Percentiles rank a stretch among this genome's conserved stretches.
phyloP scores from a whole-genome alignment of 2,888 invertebrate species.

The Epinotia brunnichana region DNA sequence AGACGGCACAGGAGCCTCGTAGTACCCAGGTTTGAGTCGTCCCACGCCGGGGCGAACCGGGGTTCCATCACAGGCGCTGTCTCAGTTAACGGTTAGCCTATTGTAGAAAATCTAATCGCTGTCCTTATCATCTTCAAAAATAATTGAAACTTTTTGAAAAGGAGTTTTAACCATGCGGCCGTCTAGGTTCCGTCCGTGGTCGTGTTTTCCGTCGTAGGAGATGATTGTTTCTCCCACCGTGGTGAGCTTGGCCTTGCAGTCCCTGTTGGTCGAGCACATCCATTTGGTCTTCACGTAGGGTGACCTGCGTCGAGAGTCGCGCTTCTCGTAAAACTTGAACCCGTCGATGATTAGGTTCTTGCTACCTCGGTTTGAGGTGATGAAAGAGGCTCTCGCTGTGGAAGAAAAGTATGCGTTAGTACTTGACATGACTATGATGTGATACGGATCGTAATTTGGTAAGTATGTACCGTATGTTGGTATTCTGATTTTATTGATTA shows the following conservation, averaged over 20 bases:
- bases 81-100: background rate
- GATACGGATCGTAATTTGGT: too few species aligned
- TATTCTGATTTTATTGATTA: too few species aligned
- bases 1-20: too few species aligned
- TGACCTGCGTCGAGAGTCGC: constrained; percentile 45
- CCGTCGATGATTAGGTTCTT: constrained; percentile 49
- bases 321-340: constrained; percentile 50
- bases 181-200: constrained; percentile 35
- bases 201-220: constrained; percentile 33
- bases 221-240: constrained; percentile 47
- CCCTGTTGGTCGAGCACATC: constrained; percentile 50
- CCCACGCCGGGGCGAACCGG: too few species aligned
- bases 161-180: constrained; percentile 20
- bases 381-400: constrained; percentile 20
- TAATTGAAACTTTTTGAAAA: background rate
- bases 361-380: constrained; percentile 44
- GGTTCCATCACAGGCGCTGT: too few species aligned
- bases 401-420: background rate
- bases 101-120: constrained; percentile 5
- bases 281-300: constrained; percentile 48
- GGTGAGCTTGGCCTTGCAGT: constrained; percentile 48
- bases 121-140: constrained; percentile 14
- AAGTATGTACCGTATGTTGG: too few species aligned
- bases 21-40: too few species aligned
- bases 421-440: background rate